Base-by-base conservation (phyloP, 1,140 invertebrate species). In the Rhopalosiphum maidis region DNA sequence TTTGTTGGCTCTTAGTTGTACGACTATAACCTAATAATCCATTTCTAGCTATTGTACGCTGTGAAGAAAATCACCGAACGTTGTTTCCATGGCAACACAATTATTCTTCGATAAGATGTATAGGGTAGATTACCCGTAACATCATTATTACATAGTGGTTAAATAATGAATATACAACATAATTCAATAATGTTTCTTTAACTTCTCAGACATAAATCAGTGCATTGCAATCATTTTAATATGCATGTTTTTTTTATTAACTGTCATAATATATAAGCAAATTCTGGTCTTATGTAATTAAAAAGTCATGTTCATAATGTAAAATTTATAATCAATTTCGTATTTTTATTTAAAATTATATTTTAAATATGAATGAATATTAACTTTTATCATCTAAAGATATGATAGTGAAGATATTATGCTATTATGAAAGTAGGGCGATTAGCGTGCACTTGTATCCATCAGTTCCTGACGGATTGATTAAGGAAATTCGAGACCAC, bases 401-500 rank as follows among this genome's bases (percentile, higher is more conserved):
- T 3, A 30, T n/a, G 60, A 6, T 77, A 77, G 6, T n/a, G 30
- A 68, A 68, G 11, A 68, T n/a, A 68, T 68, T 68, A 25, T 51
- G 48, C 15, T 23, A 25, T 55, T 23, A n/a, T 30, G 60, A 68
- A 15, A 77, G 30, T 77, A 77, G 15, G 60, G 60, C 8, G 83
- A 86, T 86, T 86, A 86, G 83, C 11, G 11, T 43, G 22, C 83
- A 15, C 25, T 86, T 46, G 25, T 86, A 41, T 86, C 41, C 37
- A 25, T 46, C 37, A 30, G 83, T 43, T 46, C 1, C 43, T 86
- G 83, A 86, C 25, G 83, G 83, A 46, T 86, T 60, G 54, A 60
- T 90, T 60, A 60, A 60, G 54, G 37, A 68, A 90, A 90, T 90
- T 90, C 54, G 43, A 35, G 37, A 60, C 87, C 23, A 41, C 37